A percentile compares a stretch with the other conserved stretches of the same genome.
phyloP scores from a whole-genome alignment of 2,888 invertebrate genomes.

The Stictocephala bisonia region DNA sequence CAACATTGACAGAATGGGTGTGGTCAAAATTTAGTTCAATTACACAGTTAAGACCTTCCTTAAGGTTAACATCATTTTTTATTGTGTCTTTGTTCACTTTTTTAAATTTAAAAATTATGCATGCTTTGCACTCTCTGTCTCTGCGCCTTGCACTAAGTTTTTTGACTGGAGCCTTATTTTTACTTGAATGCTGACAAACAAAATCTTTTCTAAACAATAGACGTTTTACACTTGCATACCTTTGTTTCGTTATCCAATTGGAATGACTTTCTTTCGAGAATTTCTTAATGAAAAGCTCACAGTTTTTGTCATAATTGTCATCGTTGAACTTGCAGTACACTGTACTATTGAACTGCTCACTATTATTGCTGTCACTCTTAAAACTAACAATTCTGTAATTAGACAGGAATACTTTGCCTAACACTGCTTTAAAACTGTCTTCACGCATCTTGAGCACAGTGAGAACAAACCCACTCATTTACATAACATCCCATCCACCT shows the following conservation, averaged over 20 bases:
- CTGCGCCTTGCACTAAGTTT: constrained; percentile 27
- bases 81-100: constrained; percentile 30
- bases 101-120: constrained; percentile 35
- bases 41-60: constrained; percentile 31
- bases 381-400: constrained; percentile 33
- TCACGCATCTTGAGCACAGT: constrained; percentile 9
- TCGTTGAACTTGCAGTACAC: constrained; percentile 33
- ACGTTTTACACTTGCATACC: constrained; percentile 23
- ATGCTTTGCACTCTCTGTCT: constrained; percentile 28
- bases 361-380: constrained; percentile 2
- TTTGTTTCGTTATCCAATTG: constrained; percentile 18
- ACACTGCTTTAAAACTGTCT: constrained; percentile 26
- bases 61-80: constrained; percentile 26
- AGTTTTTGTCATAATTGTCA: constrained; percentile 31
- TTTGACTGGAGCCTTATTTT: constrained; percentile 21
- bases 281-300: constrained; percentile 21
- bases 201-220: constrained; percentile 29
- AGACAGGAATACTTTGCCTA: constrained; percentile 19
- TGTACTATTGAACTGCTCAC: constrained; percentile 21
- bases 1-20: constrained; percentile 36
- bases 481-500: too few species aligned
- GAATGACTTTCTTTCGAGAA: constrained; percentile 22
- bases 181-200: constrained; percentile 22
- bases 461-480: background rate
- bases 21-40: background rate